phyloP scores from a whole-genome alignment of 2,113 vertebrate genomes.

The Mormyrus lacerda region DNA sequence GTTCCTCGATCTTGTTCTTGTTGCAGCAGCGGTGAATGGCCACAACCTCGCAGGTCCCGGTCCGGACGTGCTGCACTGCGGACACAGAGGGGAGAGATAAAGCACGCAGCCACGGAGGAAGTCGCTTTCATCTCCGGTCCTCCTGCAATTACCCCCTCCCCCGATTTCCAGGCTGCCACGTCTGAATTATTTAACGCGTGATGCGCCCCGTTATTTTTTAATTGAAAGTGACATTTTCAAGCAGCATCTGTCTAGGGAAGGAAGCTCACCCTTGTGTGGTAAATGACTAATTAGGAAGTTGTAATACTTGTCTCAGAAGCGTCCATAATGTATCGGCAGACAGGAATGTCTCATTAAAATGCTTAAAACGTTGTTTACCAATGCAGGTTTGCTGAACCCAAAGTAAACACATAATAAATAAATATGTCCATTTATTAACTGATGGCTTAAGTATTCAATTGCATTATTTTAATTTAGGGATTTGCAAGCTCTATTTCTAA shows the following conservation, averaged over 20 bases:
- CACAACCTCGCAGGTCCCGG: conserved; percentile 95
- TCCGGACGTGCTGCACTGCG: conserved; percentile 80
- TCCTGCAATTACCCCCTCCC: conserved; percentile 26
- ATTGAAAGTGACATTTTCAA: conserved; percentile 59
- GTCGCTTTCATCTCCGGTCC: not conserved
- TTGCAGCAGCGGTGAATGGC: conserved; percentile 96
- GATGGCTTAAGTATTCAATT: not conserved
- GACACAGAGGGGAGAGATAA: conserved; percentile 43
- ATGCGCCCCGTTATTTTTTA: conserved; percentile 46
- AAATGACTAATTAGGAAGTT: conserved; percentile 49
- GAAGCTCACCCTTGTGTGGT: conserved; percentile 23
- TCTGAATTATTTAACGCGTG: conserved; percentile 59
- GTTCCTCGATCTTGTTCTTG: conserved; percentile 98
- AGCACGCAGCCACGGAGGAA: too few relatives aligned
- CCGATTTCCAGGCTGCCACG: conserved; percentile 40
- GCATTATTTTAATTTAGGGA: not conserved
- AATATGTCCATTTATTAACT: not conserved
- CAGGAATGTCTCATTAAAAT: conserved; percentile 24
- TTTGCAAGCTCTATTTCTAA: not conserved
- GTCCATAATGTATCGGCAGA: conserved; percentile 9
- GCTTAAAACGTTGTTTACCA: not conserved
- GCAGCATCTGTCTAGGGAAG: conserved; percentile 46
- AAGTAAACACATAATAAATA: not conserved
- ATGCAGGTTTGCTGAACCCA: not conserved
- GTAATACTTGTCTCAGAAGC: conserved; percentile 27